Percentiles rank a stretch among this genome's conserved stretches.
Evolutionary conservation across 2,888 invertebrate species (phyloP).

Genomic region (Dyspetes luteomarginatus): DNA sequence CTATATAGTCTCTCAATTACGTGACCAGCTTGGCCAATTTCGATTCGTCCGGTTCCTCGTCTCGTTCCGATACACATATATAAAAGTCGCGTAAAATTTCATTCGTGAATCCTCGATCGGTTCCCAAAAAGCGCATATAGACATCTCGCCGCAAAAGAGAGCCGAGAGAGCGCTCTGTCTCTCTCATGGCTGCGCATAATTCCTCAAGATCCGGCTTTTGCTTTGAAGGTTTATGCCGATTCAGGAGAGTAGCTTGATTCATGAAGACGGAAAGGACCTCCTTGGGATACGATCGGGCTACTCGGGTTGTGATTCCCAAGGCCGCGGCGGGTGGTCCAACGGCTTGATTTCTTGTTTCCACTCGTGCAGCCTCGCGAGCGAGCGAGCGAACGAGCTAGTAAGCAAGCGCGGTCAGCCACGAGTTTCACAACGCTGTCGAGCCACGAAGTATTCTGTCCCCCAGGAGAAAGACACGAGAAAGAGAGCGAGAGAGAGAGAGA

Average conservation of each 20-base stretch:
- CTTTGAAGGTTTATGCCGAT: slow-evolving; percentile 82
- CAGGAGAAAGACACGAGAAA: slow-evolving; percentile 30
- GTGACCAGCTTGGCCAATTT: slow-evolving; percentile 39
- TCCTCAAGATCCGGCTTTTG: slow-evolving; percentile 67
- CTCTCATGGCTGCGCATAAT: slow-evolving; percentile 58
- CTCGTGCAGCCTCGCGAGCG: slow-evolving; percentile 63
- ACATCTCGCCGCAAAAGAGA: slow-evolving; percentile 41
- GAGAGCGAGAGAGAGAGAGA: slow-evolving; percentile 56
- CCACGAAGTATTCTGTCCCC: slow-evolving; percentile 2
- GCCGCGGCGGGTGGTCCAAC: slow-evolving; percentile 83
- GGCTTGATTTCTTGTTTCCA: slow-evolving; percentile 83
- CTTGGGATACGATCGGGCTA: slow-evolving; percentile 79
- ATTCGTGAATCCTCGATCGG: not conserved
- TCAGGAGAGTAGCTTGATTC: slow-evolving; percentile 82
- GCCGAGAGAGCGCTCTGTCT: slow-evolving; percentile 44
- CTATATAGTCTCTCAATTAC: slow-evolving; percentile 10
- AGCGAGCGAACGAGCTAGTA: slow-evolving; percentile 27
- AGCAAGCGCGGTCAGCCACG: slow-evolving; percentile 18
- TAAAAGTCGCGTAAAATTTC: slow-evolving; percentile 2
- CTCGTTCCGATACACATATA: not conserved
- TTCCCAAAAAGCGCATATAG: slow-evolving; percentile 11
- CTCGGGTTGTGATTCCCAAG: slow-evolving; percentile 76
- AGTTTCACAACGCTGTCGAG: slow-evolving; percentile 47
- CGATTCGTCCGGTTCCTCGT: slow-evolving; percentile 15
- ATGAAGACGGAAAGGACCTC: slow-evolving; percentile 83